phyloP scores from a whole-genome alignment of 2,113 vertebrate genomes.

The Pundamilia nyererei region DNA sequence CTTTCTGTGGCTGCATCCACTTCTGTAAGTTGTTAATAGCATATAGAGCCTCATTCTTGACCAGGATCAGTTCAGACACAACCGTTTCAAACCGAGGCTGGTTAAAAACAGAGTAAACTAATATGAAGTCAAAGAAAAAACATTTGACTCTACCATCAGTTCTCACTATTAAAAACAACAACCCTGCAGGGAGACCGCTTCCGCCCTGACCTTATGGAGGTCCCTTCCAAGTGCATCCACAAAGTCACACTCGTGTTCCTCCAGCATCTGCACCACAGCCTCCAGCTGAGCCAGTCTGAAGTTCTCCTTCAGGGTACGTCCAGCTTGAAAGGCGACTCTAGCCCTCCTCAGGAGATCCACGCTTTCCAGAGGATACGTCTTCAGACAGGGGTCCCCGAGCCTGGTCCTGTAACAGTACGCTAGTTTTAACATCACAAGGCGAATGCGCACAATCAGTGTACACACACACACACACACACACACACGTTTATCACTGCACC shows the following conservation, averaged over 20 bases:
- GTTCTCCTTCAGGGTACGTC: constrained; percentile 51
- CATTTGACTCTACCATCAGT: not conserved
- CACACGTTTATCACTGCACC: not conserved
- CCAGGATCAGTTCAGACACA: constrained; percentile 65
- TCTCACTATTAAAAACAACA: not conserved
- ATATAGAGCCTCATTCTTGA: constrained; percentile 71
- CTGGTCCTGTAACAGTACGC: constrained; percentile 54
- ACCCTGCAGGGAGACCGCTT: not conserved
- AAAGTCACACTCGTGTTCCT: constrained; percentile 71
- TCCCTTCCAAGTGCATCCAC: constrained; percentile 68
- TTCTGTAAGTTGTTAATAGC: constrained; percentile 70
- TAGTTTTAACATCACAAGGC: not conserved
- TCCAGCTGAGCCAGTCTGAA: constrained; percentile 69
- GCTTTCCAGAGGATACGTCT: constrained; percentile 43
- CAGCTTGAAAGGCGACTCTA: constrained; percentile 55
- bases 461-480: too few species aligned
- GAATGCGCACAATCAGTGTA: not conserved
- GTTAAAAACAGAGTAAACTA: not conserved
- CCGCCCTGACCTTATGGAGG: constrained; percentile 64
- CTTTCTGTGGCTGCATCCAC: constrained; percentile 70
- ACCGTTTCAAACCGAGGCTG: constrained; percentile 74
- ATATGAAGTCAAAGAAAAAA: not conserved
- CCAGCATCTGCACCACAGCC: constrained; percentile 65
- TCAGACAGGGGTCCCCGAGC: constrained; percentile 53
- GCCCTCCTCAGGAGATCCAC: constrained; percentile 59